Percentiles rank a stretch among this genome's conserved stretches.
Evolutionary conservation across 2,113 vertebrate species (phyloP).

Genomic region (Pedetes capensis): DNA sequence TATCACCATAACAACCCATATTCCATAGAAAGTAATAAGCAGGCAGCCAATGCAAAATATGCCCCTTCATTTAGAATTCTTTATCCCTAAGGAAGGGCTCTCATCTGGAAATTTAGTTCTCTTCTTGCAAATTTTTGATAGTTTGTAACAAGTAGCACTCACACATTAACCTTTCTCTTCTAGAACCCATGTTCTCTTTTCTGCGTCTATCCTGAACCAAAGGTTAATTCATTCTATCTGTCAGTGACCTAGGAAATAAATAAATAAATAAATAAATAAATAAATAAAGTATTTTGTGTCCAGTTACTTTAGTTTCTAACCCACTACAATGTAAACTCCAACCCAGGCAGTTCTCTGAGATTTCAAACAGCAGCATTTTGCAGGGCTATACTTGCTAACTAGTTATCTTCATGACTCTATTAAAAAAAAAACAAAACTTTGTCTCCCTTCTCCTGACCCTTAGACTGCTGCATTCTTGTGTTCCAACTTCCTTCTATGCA

Average conservation of each 20-base stretch:
- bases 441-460: background rate
- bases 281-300: background rate
- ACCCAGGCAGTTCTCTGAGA: background rate
- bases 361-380: background rate
- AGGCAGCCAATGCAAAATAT: conserved; percentile 36
- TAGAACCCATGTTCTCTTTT: background rate
- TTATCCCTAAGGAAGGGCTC: conserved; percentile 12
- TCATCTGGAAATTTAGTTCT: conserved; percentile 47
- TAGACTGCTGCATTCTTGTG: background rate
- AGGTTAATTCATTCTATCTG: conserved; percentile 11
- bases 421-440: too few species aligned
- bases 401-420: background rate
- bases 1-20: conserved; percentile 46
- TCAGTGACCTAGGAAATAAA: background rate
- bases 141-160: background rate
- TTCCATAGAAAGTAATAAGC: conserved; percentile 42
- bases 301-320: background rate
- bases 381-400: background rate
- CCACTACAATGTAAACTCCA: background rate
- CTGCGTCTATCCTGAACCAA: background rate
- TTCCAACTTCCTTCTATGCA: background rate
- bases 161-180: background rate
- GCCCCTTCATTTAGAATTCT: background rate
- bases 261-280: background rate
- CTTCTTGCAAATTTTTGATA: conserved; percentile 7